Percentiles rank a stretch among this genome's conserved stretches.
Evolutionary conservation across 1,140 invertebrate genomes (phyloP).

Genomic region (Parapsyche elsis): DNA sequence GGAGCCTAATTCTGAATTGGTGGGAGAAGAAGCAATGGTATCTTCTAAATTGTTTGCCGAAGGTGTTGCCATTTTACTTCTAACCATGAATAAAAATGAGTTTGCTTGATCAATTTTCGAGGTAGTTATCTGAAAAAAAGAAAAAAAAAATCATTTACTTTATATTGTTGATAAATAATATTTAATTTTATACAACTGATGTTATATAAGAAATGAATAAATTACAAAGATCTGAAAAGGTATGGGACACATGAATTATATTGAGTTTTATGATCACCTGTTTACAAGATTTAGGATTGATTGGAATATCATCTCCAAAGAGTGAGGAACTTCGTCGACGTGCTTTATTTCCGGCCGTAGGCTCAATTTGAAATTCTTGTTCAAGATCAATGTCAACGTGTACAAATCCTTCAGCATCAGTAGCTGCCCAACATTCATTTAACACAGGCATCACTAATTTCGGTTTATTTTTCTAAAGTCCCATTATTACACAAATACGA

Average conservation of each 20-base stretch:
- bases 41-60: not conserved
- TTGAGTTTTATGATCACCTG: not conserved
- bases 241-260: not conserved
- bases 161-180: not conserved
- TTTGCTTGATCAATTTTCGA: conserved; percentile 5
- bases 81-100: conserved; percentile 13
- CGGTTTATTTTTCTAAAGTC: no score
- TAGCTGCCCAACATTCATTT: conserved; percentile 44
- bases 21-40: conserved; percentile 30
- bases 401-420: conserved; percentile 52
- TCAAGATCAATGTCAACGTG: conserved; percentile 47
- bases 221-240: not conserved
- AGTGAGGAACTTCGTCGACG: not conserved
- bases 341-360: not conserved
- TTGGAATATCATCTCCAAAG: not conserved
- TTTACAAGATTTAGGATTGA: conserved; percentile 19
- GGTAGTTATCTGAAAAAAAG: conserved; percentile 21
- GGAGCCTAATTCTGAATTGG: conserved; percentile 28
- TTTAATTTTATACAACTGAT: not conserved
- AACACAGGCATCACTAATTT: conserved; percentile 47
- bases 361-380: conserved; percentile 32
- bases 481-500: no score
- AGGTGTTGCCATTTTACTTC: conserved; percentile 31
- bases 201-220: not conserved
- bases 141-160: not conserved